Conservation (phyloP, 2,888 invertebrate species). For the Melinopterus prodromus region DNA sequence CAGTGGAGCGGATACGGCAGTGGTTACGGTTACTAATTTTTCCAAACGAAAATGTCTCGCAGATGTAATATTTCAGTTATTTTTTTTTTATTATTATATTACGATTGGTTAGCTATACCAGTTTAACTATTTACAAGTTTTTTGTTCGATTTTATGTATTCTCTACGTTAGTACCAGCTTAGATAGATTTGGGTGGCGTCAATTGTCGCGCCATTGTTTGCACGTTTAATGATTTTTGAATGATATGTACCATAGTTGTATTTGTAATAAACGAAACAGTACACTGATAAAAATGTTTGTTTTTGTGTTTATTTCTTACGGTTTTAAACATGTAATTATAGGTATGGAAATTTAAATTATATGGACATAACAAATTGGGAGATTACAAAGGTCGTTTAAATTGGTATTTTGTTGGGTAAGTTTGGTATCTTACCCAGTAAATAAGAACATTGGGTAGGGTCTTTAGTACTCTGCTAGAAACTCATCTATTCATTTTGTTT, state of each 20-base stretch:
- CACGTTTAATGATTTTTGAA: background rate
- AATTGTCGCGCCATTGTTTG: background rate
- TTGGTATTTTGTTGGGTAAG: too few species aligned
- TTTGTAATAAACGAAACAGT: slow-evolving; percentile 11
- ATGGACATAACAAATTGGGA: too few species aligned
- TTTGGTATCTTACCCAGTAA: too few species aligned
- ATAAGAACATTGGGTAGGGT: too few species aligned
- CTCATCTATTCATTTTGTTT: too few species aligned
- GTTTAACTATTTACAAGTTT: background rate
- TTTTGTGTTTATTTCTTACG: slow-evolving; percentile 11
- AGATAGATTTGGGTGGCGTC: background rate
- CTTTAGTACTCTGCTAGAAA: too few species aligned
- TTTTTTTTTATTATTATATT: background rate
- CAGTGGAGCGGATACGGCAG: slow-evolving; percentile 69
- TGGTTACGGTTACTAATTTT: slow-evolving; percentile 55
- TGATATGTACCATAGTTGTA: slow-evolving; percentile 16
- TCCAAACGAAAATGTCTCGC: background rate
- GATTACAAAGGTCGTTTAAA: too few species aligned
- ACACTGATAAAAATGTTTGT: slow-evolving; percentile 6
- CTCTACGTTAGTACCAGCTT: background rate
- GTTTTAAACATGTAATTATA: background rate
- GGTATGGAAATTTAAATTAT: too few species aligned
- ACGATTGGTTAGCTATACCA: background rate
- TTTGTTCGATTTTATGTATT: background rate
- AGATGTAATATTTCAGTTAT: slow-evolving; percentile 1